phyloP scores from a whole-genome alignment of 2,888 invertebrate species.

The Nymphalis polychloros region DNA sequence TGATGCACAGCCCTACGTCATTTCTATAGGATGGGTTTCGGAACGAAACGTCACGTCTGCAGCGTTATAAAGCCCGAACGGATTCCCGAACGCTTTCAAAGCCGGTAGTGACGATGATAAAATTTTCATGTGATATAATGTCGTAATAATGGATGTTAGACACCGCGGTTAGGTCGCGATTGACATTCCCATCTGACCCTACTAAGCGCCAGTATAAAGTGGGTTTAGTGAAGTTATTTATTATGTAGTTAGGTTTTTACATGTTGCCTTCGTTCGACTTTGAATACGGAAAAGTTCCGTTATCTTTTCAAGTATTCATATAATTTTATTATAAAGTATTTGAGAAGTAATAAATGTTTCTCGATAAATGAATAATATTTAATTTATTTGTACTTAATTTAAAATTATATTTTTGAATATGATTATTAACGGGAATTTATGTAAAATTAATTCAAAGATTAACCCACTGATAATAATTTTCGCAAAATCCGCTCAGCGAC shows the following conservation, averaged over 20 bases:
- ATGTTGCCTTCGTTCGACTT: not conserved
- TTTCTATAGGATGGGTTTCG: constrained; percentile 48
- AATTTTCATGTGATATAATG: constrained; percentile 45
- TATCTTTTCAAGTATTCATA: not conserved
- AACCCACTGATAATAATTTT: constrained; percentile 3
- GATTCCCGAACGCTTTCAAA: constrained; percentile 63
- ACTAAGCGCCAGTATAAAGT: constrained; percentile 6
- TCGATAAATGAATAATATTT: not conserved
- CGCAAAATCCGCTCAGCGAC: not conserved
- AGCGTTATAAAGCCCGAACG: constrained; percentile 56
- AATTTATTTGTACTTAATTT: not conserved
- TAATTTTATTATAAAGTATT: not conserved
- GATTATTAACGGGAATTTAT: too few species aligned
- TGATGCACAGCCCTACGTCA: constrained; percentile 49
- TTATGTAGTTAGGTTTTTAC: not conserved
- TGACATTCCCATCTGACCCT: constrained; percentile 30
- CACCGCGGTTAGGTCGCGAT: constrained; percentile 25
- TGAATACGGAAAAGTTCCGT: not conserved
- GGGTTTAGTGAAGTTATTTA: constrained; percentile 3
- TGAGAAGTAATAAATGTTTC: not conserved
- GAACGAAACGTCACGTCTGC: constrained; percentile 50
- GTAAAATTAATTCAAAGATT: too few species aligned
- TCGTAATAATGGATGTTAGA: constrained; percentile 34
- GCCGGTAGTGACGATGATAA: constrained; percentile 47
- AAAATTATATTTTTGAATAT: too few species aligned